A percentile compares a stretch with the other conserved stretches of the same genome.
These are phyloP conservation scores for Tiliacea aurago DNA, from an alignment of 2,888 invertebrate species.

Conservation along the genomic window DNA sequence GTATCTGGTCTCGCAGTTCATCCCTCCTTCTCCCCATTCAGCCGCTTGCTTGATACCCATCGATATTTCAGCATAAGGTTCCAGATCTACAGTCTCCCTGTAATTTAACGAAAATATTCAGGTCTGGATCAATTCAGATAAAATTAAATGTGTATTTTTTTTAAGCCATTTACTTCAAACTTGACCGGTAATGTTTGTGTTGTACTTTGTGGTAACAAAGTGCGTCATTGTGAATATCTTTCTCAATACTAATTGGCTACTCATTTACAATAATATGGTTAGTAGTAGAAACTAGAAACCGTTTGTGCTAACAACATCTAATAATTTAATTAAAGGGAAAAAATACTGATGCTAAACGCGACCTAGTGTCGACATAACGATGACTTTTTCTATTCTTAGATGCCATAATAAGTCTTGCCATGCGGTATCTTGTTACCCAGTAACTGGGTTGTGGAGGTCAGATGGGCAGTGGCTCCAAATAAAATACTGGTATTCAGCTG, in stretches of 20 bases:
- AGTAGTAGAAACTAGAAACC: background rate
- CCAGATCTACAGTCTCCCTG: constrained; percentile 86
- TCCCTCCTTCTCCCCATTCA: constrained; percentile 91
- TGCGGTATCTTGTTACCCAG: no score
- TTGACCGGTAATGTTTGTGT: no score
- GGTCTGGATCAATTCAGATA: constrained; percentile 1
- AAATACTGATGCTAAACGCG: background rate
- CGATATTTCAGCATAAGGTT: constrained; percentile 92
- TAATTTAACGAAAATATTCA: constrained; percentile 6
- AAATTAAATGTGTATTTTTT: background rate
- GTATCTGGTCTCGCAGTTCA: constrained; percentile 90
- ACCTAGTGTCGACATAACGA: background rate
- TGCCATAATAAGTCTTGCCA: no score
- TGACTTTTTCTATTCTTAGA: background rate
- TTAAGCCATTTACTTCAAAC: no score
- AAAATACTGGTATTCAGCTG: no score
- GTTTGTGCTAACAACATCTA: background rate
- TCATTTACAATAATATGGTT: background rate
- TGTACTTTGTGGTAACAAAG: no score
- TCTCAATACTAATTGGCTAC: background rate
- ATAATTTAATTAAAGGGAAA: background rate
- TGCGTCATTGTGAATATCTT: background rate
- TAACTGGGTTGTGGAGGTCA: background rate
- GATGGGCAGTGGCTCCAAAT: background rate
- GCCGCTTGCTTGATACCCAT: constrained; percentile 92